A percentile compares a stretch with the other conserved stretches of the same genome.
Conservation (phyloP, 2,888 invertebrate species). For the Acrobasis suavella region DNA sequence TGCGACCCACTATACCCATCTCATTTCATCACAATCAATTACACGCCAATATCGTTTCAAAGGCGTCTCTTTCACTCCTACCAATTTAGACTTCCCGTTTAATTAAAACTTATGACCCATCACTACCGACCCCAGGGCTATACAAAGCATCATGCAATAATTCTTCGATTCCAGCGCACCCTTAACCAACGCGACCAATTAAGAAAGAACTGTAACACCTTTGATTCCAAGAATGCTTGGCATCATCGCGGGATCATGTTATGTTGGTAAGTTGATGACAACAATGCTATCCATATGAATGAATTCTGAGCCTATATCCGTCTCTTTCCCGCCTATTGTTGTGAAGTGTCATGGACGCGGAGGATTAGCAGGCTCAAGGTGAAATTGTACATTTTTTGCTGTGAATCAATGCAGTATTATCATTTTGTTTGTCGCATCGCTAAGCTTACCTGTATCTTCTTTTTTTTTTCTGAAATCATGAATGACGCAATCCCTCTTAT, state of each 20-base stretch:
- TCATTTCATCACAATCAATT: constrained; percentile 65
- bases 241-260: constrained; percentile 25
- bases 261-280: constrained; percentile 47
- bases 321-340: constrained; percentile 60
- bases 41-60: constrained; percentile 63
- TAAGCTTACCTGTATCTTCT: constrained; percentile 44
- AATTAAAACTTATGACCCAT: constrained; percentile 80
- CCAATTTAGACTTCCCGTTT: constrained; percentile 61
- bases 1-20: constrained; percentile 45
- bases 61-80: constrained; percentile 48
- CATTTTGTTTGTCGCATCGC: constrained; percentile 43
- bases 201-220: constrained; percentile 44
- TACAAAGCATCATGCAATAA: constrained; percentile 21
- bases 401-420: constrained; percentile 42
- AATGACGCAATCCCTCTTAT: constrained; percentile 22
- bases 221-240: constrained; percentile 38
- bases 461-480: constrained; percentile 28
- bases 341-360: constrained; percentile 55
- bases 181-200: constrained; percentile 51
- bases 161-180: constrained; percentile 22
- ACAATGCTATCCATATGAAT: constrained; percentile 67
- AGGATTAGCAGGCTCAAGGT: constrained; percentile 67
- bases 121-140: constrained; percentile 51
- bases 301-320: constrained; percentile 47
- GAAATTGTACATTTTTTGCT: constrained; percentile 50